phyloP scores from a whole-genome alignment of 2,797 vertebrate genomes.

The Acipenser ruthenus region DNA sequence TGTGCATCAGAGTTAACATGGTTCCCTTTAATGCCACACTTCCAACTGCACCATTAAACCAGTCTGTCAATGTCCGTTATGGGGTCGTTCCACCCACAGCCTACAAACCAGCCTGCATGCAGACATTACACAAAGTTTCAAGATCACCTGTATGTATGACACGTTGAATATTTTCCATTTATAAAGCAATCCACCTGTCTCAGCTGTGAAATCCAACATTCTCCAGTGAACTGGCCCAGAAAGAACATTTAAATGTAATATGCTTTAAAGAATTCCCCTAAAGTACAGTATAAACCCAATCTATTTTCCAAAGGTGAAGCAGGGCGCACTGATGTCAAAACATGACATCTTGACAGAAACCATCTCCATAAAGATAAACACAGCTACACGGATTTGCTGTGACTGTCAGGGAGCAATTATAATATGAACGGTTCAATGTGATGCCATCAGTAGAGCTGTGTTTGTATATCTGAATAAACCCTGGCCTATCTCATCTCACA shows the following conservation, averaged over 20 bases:
- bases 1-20: too few relatives aligned
- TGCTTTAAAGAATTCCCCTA: slow-evolving; percentile 1
- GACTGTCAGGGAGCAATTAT: slow-evolving; percentile 8
- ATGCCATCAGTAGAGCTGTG: slow-evolving; percentile 12
- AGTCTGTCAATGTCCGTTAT: too few relatives aligned
- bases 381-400: slow-evolving; percentile 1
- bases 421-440: not conserved
- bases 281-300: slow-evolving; percentile 4
- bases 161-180: too few relatives aligned
- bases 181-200: not conserved
- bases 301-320: not conserved
- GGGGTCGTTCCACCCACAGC: too few relatives aligned
- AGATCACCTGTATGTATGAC: too few relatives aligned
- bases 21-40: too few relatives aligned
- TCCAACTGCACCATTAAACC: too few relatives aligned
- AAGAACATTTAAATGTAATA: slow-evolving; percentile 8
- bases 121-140: too few relatives aligned
- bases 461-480: slow-evolving; percentile 3
- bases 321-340: not conserved
- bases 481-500: slow-evolving; percentile 12
- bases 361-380: slow-evolving; percentile 9
- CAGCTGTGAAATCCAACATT: slow-evolving; percentile 8
- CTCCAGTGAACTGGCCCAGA: not conserved
- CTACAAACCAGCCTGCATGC: too few relatives aligned
- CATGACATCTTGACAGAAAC: not conserved